A percentile compares a stretch with the other conserved stretches of the same genome.
Evolutionary conservation across 2,797 vertebrate genomes (phyloP).

Genomic region (Cottoperca gobio): DNA sequence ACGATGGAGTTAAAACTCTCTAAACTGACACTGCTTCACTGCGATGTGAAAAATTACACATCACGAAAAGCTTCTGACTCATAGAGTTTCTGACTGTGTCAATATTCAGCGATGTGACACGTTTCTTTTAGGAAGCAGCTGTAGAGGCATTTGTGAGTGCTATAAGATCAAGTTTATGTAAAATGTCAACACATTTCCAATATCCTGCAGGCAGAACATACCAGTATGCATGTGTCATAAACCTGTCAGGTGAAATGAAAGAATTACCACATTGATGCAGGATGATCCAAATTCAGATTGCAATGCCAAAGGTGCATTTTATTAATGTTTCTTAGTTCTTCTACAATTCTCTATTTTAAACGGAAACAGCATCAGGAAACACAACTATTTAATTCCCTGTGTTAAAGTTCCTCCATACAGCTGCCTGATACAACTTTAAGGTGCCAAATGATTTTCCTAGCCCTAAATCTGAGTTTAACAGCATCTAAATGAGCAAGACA

Average conservation of each 20-base stretch:
- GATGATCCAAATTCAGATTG: not conserved
- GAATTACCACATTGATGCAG: constrained; percentile 2
- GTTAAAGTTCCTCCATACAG: constrained; percentile 43
- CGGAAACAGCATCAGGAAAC: constrained; percentile 7
- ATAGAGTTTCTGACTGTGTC: not conserved
- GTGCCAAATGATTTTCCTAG: constrained; percentile 29
- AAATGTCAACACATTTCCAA: constrained; percentile 17
- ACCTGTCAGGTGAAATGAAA: constrained; percentile 39
- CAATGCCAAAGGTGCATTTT: not conserved
- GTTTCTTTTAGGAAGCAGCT: not conserved
- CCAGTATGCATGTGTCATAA: constrained; percentile 23
- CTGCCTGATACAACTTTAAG: constrained; percentile 25
- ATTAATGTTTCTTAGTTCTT: not conserved
- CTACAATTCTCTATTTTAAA: constrained; percentile 12
- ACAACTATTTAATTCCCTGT: constrained; percentile 18
- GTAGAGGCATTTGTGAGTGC: not conserved
- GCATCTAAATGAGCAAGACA: not conserved
- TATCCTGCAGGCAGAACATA: constrained; percentile 49
- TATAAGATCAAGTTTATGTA: constrained; percentile 7
- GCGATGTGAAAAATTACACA: constrained; percentile 19
- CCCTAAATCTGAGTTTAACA: constrained; percentile 29
- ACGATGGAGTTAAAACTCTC: not conserved
- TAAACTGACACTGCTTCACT: constrained; percentile 15
- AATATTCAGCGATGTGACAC: not conserved
- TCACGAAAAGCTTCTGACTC: not conserved